phyloP scores from a whole-genome alignment of 2,797 vertebrate genomes.

The Lepus townsendii region DNA sequence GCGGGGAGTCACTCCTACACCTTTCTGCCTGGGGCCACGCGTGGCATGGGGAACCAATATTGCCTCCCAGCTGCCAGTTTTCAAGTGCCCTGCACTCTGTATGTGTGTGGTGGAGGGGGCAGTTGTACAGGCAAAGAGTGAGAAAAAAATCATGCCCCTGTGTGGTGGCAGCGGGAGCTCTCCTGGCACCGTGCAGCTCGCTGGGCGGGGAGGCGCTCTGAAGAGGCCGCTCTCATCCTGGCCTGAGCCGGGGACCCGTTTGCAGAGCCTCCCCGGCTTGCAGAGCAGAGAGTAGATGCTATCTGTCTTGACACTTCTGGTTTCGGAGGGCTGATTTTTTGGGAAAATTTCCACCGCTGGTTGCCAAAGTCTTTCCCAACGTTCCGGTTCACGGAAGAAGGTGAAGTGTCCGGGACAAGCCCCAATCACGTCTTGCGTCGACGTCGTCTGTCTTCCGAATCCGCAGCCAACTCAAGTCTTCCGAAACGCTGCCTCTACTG shows the following conservation, averaged over 20 bases:
- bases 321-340: not conserved
- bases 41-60: accelerated
- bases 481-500: not conserved
- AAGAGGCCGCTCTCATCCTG: accelerated
- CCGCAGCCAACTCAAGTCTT: accelerated
- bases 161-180: too few species aligned
- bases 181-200: too few species aligned
- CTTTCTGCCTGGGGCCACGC: accelerated
- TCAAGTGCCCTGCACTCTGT: not conserved
- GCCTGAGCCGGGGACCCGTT: not conserved
- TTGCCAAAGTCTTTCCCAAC: not conserved
- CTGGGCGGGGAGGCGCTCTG: too few species aligned
- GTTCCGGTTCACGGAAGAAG: not conserved
- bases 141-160: too few species aligned
- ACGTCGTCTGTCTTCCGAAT: not conserved
- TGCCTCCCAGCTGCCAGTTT: accelerated
- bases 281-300: not conserved
- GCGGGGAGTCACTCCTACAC: accelerated
- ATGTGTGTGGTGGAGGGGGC: not conserved
- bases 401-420: not conserved
- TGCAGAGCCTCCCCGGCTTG: not conserved
- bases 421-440: accelerated
- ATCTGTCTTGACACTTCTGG: not conserved
- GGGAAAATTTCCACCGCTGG: not conserved
- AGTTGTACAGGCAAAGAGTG: accelerated